These are phyloP conservation scores for Yponomeuta evonymella DNA, from an alignment of 2,888 invertebrate genomes.

Conservation along the genomic window DNA sequence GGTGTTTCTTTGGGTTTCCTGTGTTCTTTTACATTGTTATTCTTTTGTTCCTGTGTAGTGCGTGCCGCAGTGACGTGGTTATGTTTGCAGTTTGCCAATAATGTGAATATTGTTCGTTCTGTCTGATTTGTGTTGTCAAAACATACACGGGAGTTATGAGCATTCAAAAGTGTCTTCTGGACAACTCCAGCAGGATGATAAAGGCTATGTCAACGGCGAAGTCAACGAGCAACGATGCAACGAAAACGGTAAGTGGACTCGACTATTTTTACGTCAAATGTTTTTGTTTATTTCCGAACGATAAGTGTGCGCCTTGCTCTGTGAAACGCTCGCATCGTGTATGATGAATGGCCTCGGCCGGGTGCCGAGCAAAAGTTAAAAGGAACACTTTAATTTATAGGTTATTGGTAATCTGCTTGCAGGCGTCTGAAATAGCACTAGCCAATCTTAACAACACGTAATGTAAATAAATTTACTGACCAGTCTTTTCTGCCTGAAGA, in stretches of 20 bases:
- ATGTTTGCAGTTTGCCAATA: slow-evolving; percentile 41
- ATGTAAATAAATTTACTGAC: not conserved
- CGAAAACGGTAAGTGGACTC: slow-evolving; percentile 20
- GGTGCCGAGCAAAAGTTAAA: slow-evolving; percentile 6
- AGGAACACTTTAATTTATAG: slow-evolving; percentile 10
- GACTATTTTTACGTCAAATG: slow-evolving; percentile 11
- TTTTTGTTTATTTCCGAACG: slow-evolving; percentile 11
- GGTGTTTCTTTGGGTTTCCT: slow-evolving; percentile 34
- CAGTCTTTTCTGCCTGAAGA: not conserved
- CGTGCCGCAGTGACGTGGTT: slow-evolving; percentile 43
- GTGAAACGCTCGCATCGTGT: not conserved
- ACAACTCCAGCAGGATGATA: slow-evolving; percentile 73
- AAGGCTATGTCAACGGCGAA: slow-evolving; percentile 71
- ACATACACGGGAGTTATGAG: slow-evolving; percentile 53
- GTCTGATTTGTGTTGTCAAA: slow-evolving; percentile 43
- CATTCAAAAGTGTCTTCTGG: slow-evolving; percentile 72
- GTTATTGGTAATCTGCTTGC: slow-evolving; percentile 9
- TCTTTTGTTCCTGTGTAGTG: slow-evolving; percentile 20
- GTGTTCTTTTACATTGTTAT: not conserved
- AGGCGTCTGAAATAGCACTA: slow-evolving; percentile 2
- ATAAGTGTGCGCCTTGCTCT: slow-evolving; percentile 4
- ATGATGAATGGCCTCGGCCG: slow-evolving; percentile 9
- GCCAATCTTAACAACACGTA: not conserved
- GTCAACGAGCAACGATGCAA: slow-evolving; percentile 61
- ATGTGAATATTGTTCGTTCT: slow-evolving; percentile 52